Conservation (phyloP, 2,113 vertebrate genomes). For the Lota lota region DNA sequence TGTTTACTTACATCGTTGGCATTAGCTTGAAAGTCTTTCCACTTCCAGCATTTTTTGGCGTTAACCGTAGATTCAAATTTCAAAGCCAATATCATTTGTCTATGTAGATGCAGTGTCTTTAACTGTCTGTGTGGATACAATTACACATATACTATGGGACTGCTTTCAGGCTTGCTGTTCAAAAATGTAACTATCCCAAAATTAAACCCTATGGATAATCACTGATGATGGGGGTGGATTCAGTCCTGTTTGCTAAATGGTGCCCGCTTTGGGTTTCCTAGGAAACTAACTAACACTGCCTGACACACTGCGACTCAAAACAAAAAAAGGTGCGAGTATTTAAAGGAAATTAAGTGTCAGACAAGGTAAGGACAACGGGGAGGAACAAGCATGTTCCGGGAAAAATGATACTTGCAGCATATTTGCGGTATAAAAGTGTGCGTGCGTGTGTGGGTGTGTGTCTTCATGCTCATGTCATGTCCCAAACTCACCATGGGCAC, state of each 20-base stretch:
- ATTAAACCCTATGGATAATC: conserved; percentile 21
- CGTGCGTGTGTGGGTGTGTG: neutral
- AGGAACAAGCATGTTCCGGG: neutral
- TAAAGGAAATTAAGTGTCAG: neutral
- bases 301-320: too few species aligned
- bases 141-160: too few species aligned
- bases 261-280: conserved; percentile 38
- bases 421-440: neutral
- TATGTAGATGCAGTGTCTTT: too few species aligned
- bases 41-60: too few species aligned
- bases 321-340: too few species aligned
- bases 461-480: neutral
- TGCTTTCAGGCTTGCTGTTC: too few species aligned
- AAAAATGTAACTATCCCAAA: too few species aligned
- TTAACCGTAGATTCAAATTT: too few species aligned
- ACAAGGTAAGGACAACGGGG: neutral
- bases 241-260: conserved; percentile 16
- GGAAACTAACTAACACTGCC: conserved; percentile 20
- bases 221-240: conserved; percentile 5
- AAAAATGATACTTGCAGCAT: neutral
- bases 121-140: too few species aligned
- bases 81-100: too few species aligned
- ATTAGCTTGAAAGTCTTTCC: too few species aligned
- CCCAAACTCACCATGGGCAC: conserved; percentile 77
- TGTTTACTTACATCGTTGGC: too few species aligned